Evolutionary conservation across 2,888 invertebrate genomes (phyloP), one percentile per base, ranked within the genome.

Genomic region (Chaetogeoica ovagalla): DNA sequence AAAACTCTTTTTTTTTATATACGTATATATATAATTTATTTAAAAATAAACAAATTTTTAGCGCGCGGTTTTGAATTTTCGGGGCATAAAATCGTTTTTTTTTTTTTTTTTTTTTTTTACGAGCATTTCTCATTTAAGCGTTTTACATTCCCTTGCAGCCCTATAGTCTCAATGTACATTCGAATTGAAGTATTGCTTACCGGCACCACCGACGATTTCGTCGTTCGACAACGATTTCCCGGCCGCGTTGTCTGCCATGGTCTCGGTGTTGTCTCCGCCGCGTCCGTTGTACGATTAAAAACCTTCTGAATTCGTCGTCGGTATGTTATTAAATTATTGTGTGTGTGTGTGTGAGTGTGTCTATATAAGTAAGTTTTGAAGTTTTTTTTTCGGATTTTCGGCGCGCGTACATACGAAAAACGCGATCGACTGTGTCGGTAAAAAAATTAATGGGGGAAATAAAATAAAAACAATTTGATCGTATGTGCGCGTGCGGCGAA

Each of bases 401-500:
- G 52, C 69, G 23, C 21, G 30, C 30, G 30, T 30, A 30, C 4
- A 76, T 30, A 48, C 48, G 17, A 79, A 79, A 79, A 70, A 55
- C 17, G 19, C 79, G 71, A 70, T 79, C 57, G 71, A 71, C 79
- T 71, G 77, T 77, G 76, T 60, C 70, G 52, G 55, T 57, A 5
- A 6, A 59, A 76, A n/a, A n/a, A n/a, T n/a, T n/a, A n/a, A n/a
- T n/a, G n/a, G n/a, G n/a, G n/a, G n/a, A n/a, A 76, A 30, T 6
- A 48, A 59, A 76, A 68, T 9, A 59, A 68, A 76, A 76, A 76
- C 30, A 15, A 13, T 76, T 62, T 62, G 37, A 70, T 77, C 62
- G 63, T 39, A 79, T 65, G 70, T 79, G 79, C 79, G 79, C 71
- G 79, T 71, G 30, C 30, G 30, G n/a, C n/a, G n/a, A n/a, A 30